These are phyloP conservation scores for Acanthurus lineatus DNA, from an alignment of 2,797 vertebrate species.

Conservation along the genomic window DNA sequence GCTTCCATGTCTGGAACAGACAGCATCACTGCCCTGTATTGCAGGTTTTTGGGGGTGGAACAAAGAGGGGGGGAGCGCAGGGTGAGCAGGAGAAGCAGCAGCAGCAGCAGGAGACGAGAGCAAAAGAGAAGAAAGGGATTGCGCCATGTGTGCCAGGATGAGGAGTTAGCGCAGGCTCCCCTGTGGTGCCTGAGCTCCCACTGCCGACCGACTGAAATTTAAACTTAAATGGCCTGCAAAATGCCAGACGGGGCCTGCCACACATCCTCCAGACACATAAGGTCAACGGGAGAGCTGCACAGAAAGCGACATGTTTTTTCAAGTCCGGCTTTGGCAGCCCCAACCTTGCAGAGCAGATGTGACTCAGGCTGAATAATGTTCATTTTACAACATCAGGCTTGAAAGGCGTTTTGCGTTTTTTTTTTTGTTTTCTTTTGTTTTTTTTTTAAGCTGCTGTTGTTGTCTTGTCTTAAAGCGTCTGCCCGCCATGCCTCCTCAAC, in stretches of 20 bases:
- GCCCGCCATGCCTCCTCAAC: slow-evolving; percentile 33
- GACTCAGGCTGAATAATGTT: slow-evolving; percentile 53
- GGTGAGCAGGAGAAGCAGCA: slow-evolving; percentile 44
- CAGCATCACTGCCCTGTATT: slow-evolving; percentile 47
- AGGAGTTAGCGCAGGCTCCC: slow-evolving; percentile 67
- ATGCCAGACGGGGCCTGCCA: slow-evolving; percentile 72
- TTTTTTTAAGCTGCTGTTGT: slow-evolving; percentile 28
- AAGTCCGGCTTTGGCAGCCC: slow-evolving; percentile 38
- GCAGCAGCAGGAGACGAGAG: slow-evolving; percentile 51
- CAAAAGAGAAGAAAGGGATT: slow-evolving; percentile 51
- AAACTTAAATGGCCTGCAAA: slow-evolving; percentile 83
- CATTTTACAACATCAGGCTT: slow-evolving; percentile 44
- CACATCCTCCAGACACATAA: slow-evolving; percentile 69
- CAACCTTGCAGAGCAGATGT: slow-evolving; percentile 60
- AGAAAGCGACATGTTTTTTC: slow-evolving; percentile 25
- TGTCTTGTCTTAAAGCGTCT: slow-evolving; percentile 21
- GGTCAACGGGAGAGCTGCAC: slow-evolving; percentile 68
- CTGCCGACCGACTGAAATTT: slow-evolving; percentile 76
- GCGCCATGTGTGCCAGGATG: slow-evolving; percentile 65
- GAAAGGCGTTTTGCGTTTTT: neutral
- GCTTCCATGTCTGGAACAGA: slow-evolving; percentile 50
- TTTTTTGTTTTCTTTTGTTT: neutral
- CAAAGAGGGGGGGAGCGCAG: slow-evolving; percentile 28
- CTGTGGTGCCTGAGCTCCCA: slow-evolving; percentile 62
- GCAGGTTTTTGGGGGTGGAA: slow-evolving; percentile 54